Conservation (phyloP, 2,888 invertebrate genomes). For the Cybosia mesomella region DNA sequence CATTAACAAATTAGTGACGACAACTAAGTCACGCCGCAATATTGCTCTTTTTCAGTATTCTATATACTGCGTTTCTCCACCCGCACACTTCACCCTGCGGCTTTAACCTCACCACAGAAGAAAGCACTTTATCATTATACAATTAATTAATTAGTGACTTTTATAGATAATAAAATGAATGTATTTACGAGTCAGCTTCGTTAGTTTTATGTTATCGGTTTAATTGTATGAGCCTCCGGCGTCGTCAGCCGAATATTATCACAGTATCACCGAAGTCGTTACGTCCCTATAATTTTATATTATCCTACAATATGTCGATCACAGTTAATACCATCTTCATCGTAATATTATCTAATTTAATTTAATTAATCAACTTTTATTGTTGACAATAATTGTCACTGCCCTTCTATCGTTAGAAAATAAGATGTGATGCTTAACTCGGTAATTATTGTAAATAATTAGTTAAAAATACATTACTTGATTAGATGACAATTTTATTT, state of each 20-base stretch:
- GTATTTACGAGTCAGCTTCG: slow-evolving; percentile 81
- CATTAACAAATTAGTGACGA: slow-evolving; percentile 67
- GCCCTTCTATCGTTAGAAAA: slow-evolving; percentile 4
- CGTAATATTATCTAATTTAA: slow-evolving; percentile 49
- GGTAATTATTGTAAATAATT: background rate
- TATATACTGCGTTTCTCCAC: slow-evolving; percentile 41
- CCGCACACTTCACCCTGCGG: slow-evolving; percentile 31
- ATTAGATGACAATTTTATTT: background rate
- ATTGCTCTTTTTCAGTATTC: slow-evolving; percentile 66
- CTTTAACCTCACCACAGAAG: slow-evolving; percentile 58
- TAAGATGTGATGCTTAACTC: background rate
- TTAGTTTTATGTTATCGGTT: slow-evolving; percentile 83
- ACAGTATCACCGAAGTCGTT: slow-evolving; percentile 53
- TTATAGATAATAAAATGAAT: slow-evolving; percentile 83
- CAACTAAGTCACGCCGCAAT: slow-evolving; percentile 69
- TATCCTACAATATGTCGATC: slow-evolving; percentile 55
- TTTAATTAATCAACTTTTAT: slow-evolving; percentile 25
- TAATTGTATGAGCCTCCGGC: slow-evolving; percentile 76
- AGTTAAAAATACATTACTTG: background rate
- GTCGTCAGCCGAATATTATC: slow-evolving; percentile 59
- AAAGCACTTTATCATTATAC: slow-evolving; percentile 81
- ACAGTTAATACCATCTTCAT: slow-evolving; percentile 47
- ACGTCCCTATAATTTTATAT: slow-evolving; percentile 54
- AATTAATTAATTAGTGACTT: slow-evolving; percentile 86
- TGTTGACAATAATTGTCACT: slow-evolving; percentile 12